phyloP scores from a whole-genome alignment of 2,113 vertebrate species.

The Lucifuga dentata region DNA sequence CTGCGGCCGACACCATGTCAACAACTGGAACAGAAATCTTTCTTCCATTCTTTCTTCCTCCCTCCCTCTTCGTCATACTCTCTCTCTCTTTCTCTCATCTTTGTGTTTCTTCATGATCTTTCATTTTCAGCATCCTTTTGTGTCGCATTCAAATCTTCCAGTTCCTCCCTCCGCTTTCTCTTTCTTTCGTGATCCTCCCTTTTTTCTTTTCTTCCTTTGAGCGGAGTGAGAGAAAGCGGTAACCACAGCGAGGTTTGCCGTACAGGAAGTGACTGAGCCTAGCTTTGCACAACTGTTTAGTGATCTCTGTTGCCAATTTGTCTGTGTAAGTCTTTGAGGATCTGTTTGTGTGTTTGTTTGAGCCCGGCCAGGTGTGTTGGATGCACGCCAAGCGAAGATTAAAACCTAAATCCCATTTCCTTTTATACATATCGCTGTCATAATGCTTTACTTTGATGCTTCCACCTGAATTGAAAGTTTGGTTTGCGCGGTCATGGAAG shows the following conservation, averaged over 20 bases:
- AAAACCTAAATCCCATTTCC: conserved; percentile 76
- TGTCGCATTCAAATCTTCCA: conserved; percentile 59
- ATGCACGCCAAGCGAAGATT: conserved; percentile 61
- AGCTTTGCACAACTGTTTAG: conserved; percentile 72
- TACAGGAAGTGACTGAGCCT: conserved; percentile 73
- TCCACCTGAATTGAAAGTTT: conserved; percentile 51
- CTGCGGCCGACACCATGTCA: conserved; percentile 61
- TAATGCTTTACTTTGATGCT: conserved; percentile 71
- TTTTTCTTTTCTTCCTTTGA: conserved; percentile 61
- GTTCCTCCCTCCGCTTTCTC: conserved; percentile 64
- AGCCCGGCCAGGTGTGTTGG: conserved; percentile 78
- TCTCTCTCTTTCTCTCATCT: conserved; percentile 45
- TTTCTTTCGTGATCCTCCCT: conserved; percentile 60
- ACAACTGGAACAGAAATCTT: conserved; percentile 37
- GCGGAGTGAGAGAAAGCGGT: conserved; percentile 59
- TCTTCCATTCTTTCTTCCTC: conserved; percentile 54
- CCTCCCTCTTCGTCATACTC: conserved; percentile 52
- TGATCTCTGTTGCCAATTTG: conserved; percentile 75
- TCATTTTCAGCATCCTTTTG: conserved; percentile 66
- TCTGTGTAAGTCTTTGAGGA: conserved; percentile 73
- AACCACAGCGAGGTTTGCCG: conserved; percentile 66
- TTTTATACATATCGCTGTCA: conserved; percentile 66
- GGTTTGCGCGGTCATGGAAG: conserved; percentile 49
- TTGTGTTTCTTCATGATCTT: conserved; percentile 64
- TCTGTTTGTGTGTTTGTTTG: conserved; percentile 79